Conservation (phyloP, 2,888 invertebrate species). For the Drosophila nr. medialis region DNA sequence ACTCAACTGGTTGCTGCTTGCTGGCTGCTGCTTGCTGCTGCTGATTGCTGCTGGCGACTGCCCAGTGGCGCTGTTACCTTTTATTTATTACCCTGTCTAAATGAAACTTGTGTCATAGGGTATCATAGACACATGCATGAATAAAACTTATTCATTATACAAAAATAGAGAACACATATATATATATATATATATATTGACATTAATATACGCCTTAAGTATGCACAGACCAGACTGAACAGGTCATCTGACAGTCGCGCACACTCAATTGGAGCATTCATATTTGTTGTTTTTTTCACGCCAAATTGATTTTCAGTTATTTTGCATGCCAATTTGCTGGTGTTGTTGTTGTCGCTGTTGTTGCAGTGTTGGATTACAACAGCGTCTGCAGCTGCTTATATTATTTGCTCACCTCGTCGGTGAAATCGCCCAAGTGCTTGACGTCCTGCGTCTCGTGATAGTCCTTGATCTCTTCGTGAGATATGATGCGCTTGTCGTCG, state of each 20-base stretch:
- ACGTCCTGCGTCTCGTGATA: slow-evolving; percentile 93
- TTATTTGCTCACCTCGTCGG: slow-evolving; percentile 89
- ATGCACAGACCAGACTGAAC: not conserved
- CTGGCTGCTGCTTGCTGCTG: slow-evolving; percentile 26
- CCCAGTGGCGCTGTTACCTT: slow-evolving; percentile 42
- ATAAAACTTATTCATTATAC: not conserved
- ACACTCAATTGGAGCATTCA: not conserved
- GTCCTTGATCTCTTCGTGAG: slow-evolving; percentile 93
- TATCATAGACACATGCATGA: not conserved
- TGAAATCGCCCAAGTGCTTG: slow-evolving; percentile 92
- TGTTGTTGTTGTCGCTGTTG: slow-evolving; percentile 18
- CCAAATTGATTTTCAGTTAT: slow-evolving; percentile 79
- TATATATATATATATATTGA: not conserved
- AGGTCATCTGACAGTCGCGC: slow-evolving; percentile 18
- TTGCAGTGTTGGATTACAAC: slow-evolving; percentile 42
- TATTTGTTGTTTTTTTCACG: slow-evolving; percentile 55
- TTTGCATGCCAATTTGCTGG: slow-evolving; percentile 70
- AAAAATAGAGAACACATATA: not conserved
- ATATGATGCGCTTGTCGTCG: slow-evolving; percentile 91
- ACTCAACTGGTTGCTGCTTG: slow-evolving; percentile 48
- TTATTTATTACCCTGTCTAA: slow-evolving; percentile 13
- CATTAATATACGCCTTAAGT: too few relatives aligned
- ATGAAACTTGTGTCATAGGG: slow-evolving; percentile 7
- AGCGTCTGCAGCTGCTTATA: slow-evolving; percentile 10
- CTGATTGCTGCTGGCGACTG: slow-evolving; percentile 32